Evolutionary conservation across 1,140 invertebrate species (phyloP), one percentile per base, ranked within the genome.

Genomic region (Papilio aristodemus): DNA sequence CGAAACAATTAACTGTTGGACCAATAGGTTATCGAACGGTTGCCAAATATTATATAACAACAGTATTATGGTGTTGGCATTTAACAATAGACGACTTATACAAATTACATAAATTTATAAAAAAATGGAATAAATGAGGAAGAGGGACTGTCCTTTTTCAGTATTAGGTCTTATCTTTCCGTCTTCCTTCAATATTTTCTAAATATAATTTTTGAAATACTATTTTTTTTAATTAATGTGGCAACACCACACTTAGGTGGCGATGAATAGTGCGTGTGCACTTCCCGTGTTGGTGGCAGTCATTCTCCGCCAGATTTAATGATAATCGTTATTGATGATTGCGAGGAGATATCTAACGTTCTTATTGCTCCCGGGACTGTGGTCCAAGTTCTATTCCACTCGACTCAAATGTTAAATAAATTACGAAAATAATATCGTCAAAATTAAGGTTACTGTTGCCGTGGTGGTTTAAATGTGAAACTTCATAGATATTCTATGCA

Each of bases 251-350:
- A 71, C 46, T 46, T 17, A 37, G 32, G n/a, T 36, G 43, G n/a
- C n/a, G 17, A 41, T 68, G 80, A 76, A 71, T 74, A 72, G 72
- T 74, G 64, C 78, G 74, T 71, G 75, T 71, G 74, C 77, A 81
- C 77, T 77, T 78, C 79, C 75, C 73, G 73, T 70, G 69, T 76
- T 62, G 71, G 60, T 70, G n/a, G 71, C 74, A 74, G 74, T 78
- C 79, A 76, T 80, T 76, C 75, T 76, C 77, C 38, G 74, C 81
- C 81, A 81, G 83, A 86, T 85, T 83, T 85, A 82, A 80, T 83
- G 85, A 85, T 85, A 87, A 87, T 87, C 80, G 81, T 87, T 87
- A 87, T 87, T 87, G 85, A 87, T 87, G 85, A 87, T 85, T 85
- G 81, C 81, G 73, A 76, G 77, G 78, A 78, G 79, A 81, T 83